These are phyloP conservation scores for Drepana falcataria DNA, from an alignment of 2,888 invertebrate genomes.

Conservation along the genomic window DNA sequence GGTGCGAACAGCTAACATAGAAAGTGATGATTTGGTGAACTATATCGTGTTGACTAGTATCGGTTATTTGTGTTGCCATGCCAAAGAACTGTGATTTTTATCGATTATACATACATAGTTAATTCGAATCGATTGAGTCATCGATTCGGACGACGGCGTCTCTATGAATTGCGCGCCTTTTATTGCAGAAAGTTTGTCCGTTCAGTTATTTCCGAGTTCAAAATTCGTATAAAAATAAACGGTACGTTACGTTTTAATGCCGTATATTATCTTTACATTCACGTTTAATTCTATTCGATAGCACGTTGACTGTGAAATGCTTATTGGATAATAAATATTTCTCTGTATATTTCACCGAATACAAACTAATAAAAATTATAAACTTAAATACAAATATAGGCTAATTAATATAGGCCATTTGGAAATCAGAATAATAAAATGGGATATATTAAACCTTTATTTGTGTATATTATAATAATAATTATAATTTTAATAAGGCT, in stretches of 20 bases:
- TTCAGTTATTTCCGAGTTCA: not conserved
- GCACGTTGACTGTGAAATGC: not conserved
- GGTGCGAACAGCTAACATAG: conserved; percentile 40
- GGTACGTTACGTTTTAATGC: not conserved
- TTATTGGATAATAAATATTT: not conserved
- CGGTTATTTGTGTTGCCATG: conserved; percentile 17
- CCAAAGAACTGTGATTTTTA: conserved; percentile 5
- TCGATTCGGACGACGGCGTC: not conserved
- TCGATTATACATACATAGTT: not conserved
- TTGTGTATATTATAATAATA: too few species aligned
- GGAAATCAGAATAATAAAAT: too few species aligned
- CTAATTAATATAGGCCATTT: too few species aligned
- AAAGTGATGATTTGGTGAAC: conserved; percentile 47
- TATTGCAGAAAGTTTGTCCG: not conserved
- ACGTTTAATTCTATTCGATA: not conserved
- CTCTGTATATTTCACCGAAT: not conserved
- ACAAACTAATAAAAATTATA: not conserved
- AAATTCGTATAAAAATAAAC: not conserved
- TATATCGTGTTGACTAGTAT: conserved; percentile 9
- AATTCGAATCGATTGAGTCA: conserved; percentile 1
- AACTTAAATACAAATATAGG: not conserved
- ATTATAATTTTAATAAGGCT: too few species aligned
- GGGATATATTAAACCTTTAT: too few species aligned
- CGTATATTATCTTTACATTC: not conserved
- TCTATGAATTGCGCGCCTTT: not conserved